Conservation (phyloP, 2,888 invertebrate species). For the Eupithecia pulchellata region DNA sequence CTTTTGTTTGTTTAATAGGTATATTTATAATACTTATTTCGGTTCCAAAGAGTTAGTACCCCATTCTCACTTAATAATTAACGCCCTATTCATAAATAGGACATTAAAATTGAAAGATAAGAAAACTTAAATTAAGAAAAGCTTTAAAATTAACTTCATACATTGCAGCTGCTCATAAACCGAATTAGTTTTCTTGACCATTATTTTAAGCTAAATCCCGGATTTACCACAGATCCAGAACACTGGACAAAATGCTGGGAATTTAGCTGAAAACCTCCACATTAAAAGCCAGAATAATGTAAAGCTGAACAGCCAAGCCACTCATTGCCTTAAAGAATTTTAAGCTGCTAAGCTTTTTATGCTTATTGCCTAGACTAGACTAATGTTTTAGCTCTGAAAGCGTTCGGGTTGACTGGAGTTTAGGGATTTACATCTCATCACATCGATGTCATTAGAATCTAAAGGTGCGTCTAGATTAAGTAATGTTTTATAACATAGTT, state of each 20-base stretch:
- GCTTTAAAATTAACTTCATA: constrained; percentile 9
- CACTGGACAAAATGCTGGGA: constrained; percentile 41
- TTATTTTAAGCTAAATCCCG: constrained; percentile 41
- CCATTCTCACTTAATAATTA: too few relatives aligned
- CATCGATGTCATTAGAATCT: background rate
- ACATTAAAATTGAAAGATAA: too few relatives aligned
- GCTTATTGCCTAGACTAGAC: constrained; percentile 20
- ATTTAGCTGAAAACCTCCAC: constrained; percentile 36
- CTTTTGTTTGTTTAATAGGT: too few relatives aligned
- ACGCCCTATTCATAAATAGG: too few relatives aligned
- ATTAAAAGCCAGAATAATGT: constrained; percentile 44
- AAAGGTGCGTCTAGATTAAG: too few relatives aligned
- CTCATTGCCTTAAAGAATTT: constrained; percentile 40
- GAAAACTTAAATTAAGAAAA: background rate
- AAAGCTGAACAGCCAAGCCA: constrained; percentile 37
- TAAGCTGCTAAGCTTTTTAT: constrained; percentile 35
- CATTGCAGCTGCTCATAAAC: constrained; percentile 23
- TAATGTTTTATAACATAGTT: too few relatives aligned
- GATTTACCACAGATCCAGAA: constrained; percentile 40
- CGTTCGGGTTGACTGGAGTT: background rate
- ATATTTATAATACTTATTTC: too few relatives aligned
- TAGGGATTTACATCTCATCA: background rate
- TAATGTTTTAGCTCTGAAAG: constrained; percentile 19
- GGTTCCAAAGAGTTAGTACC: too few relatives aligned
- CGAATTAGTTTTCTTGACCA: constrained; percentile 40